Evolutionary conservation across 2,113 vertebrate genomes (phyloP).

Genomic region (Ciconia stormi): DNA sequence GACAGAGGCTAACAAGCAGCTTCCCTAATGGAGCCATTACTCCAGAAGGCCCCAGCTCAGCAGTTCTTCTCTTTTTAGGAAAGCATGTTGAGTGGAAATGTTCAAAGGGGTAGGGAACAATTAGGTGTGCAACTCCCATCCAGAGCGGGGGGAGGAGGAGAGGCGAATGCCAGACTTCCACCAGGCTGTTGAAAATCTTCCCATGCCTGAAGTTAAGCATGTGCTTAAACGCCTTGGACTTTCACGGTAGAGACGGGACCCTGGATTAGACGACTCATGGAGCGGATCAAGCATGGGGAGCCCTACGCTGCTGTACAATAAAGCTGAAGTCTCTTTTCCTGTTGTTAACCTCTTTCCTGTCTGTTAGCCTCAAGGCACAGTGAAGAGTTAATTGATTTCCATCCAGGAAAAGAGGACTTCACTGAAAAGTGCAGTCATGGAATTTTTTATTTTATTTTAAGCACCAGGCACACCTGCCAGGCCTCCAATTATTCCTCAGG

Average conservation of each 20-base stretch:
- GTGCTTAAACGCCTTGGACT: constrained; percentile 26
- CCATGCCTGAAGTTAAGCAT: constrained; percentile 48
- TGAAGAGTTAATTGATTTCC: constrained; percentile 72
- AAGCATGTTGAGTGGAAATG: constrained; percentile 19
- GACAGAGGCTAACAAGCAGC: background rate
- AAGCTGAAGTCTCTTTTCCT: constrained; percentile 65
- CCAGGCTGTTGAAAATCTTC: constrained; percentile 34
- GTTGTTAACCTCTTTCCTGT: constrained; percentile 70
- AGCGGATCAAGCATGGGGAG: constrained; percentile 45
- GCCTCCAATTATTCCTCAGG: constrained; percentile 67
- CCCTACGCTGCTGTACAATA: constrained; percentile 46
- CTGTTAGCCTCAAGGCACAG: constrained; percentile 66
- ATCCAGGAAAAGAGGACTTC: constrained; percentile 67
- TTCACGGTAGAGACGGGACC: background rate
- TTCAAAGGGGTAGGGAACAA: constrained; percentile 50
- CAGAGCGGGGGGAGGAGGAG: background rate
- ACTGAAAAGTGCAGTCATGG: constrained; percentile 49
- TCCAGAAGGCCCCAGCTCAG: constrained; percentile 15
- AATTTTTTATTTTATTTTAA: constrained; percentile 71
- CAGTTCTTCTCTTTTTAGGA: background rate
- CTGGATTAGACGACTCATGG: constrained; percentile 28
- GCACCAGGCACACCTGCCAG: constrained; percentile 67
- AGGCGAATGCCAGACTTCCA: constrained; percentile 14
- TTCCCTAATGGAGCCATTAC: background rate
- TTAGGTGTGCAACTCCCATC: constrained; percentile 26